phyloP scores from a whole-genome alignment of 2,113 vertebrate species.

The Narcine bancroftii region DNA sequence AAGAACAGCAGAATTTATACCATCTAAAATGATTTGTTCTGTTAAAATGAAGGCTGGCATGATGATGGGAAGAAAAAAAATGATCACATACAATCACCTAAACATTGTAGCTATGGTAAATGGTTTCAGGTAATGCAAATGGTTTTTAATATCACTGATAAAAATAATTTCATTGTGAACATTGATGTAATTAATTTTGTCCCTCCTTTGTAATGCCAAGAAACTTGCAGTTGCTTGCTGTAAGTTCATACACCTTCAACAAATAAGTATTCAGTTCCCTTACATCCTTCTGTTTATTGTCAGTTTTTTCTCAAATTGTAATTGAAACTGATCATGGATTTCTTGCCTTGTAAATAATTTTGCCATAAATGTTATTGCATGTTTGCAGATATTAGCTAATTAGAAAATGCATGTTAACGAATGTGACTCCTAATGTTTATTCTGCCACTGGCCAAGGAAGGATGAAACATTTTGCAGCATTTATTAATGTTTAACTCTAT shows the following conservation, averaged over 20 bases:
- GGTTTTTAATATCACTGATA: slow-evolving; percentile 44
- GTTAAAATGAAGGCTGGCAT: slow-evolving; percentile 70
- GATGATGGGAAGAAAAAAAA: slow-evolving; percentile 68
- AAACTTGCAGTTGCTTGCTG: slow-evolving; percentile 52
- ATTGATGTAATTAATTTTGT: slow-evolving; percentile 41
- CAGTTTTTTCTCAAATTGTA: slow-evolving; percentile 52
- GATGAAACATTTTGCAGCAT: slow-evolving; percentile 64
- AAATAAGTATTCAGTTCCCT: slow-evolving; percentile 59
- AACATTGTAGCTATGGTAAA: slow-evolving; percentile 68
- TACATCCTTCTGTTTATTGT: slow-evolving; percentile 60
- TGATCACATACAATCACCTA: slow-evolving; percentile 65
- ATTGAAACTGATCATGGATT: slow-evolving; percentile 46
- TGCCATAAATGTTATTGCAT: slow-evolving; percentile 41
- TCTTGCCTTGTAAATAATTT: slow-evolving; percentile 63
- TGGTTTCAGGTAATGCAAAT: slow-evolving; percentile 44
- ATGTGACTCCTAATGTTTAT: slow-evolving; percentile 67
- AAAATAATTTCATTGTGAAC: neutral
- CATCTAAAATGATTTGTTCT: too few relatives aligned
- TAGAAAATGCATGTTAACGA: slow-evolving; percentile 68
- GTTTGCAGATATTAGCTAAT: slow-evolving; percentile 67
- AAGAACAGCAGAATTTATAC: slow-evolving; percentile 49
- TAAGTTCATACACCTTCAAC: slow-evolving; percentile 47
- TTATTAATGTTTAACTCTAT: slow-evolving; percentile 64
- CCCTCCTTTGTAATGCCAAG: slow-evolving; percentile 41
- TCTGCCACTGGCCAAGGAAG: slow-evolving; percentile 62